Percentiles rank a stretch among this genome's conserved stretches.
phyloP scores from a whole-genome alignment of 1,140 invertebrate species.

The Bombus waltoni region DNA sequence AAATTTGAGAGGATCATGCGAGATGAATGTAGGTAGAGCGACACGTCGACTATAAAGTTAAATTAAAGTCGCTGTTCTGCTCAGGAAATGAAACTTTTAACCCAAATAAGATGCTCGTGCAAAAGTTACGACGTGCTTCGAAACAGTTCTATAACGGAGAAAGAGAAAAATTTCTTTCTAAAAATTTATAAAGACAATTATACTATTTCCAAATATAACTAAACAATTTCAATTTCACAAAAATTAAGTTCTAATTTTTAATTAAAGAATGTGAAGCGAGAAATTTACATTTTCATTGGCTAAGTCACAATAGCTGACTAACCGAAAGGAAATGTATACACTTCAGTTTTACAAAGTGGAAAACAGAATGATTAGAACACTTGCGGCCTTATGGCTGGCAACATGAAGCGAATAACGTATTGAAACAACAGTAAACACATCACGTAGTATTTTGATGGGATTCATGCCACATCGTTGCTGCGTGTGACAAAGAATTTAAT shows the following conservation, averaged over 20 bases:
- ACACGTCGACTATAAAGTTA: slow-evolving; percentile 27
- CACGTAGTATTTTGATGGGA: background rate
- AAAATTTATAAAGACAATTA: background rate
- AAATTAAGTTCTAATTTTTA: background rate
- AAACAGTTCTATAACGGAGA: background rate
- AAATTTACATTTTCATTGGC: background rate
- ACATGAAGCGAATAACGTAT: slow-evolving; percentile 22
- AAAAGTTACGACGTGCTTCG: background rate
- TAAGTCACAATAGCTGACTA: background rate
- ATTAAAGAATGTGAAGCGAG: background rate
- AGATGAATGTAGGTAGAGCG: slow-evolving; percentile 63
- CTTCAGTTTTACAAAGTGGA: background rate
- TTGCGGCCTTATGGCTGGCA: background rate
- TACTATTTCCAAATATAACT: background rate
- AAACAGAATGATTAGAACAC: slow-evolving; percentile 46
- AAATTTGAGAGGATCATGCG: background rate
- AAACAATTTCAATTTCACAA: background rate
- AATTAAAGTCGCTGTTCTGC: slow-evolving; percentile 58
- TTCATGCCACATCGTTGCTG: background rate
- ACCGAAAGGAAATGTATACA: background rate
- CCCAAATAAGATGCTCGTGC: slow-evolving; percentile 55
- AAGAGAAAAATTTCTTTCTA: too few relatives aligned
- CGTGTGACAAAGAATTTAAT: slow-evolving; percentile 13
- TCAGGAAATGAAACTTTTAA: slow-evolving; percentile 68
- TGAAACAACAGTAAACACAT: slow-evolving; percentile 1